Evolutionary conservation across 2,797 vertebrate genomes (phyloP), one percentile per base, ranked within the genome.

Genomic region (Octomys mimax): DNA sequence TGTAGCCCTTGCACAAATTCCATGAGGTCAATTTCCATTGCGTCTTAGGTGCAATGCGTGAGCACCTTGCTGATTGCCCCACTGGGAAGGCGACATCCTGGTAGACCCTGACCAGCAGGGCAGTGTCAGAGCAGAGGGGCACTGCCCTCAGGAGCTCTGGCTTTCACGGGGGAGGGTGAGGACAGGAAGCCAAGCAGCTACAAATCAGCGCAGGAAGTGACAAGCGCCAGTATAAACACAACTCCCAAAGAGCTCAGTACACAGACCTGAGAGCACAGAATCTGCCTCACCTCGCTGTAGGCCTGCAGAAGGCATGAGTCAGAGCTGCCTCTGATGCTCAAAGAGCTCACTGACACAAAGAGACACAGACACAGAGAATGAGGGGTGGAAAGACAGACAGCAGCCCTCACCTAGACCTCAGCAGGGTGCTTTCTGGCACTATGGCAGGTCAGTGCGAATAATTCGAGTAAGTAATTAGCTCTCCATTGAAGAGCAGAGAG

Each of bases 1-100:
- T 26, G 11, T 8, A 64, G 22, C 39, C 49, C 71, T 92, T 66
- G 52, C 18, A 6, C 46, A 93, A 78, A 85, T 24, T 91, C 80
- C 88, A 62, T 78, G 57, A 78, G 92, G 71, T 92, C 81, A 95
- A 66, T 57, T 57, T 88, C 75, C 71, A 66, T 80, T 92, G 81
- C 92, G 70, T 92, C 33, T 61, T 54, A 54, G 39, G 66, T 89
- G 66, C 6, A 36, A 46, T 39, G 80, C 0, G 19, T 91, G 94
- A 91, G 68, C 66, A 54, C 75, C n/a, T 59, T 88, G 21, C 54
- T 92, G 36, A 90, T 79, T 85, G 75, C 57, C 49, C 59, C 1
- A 0, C 70, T 80, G 70, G 62, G 64, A 77, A 91, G 79, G 46
- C 39, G 28, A 66, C 73, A 52, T 89, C 79, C 57, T 10, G 0